A percentile compares a stretch with the other conserved stretches of the same genome.
phyloP scores from a whole-genome alignment of 2,797 vertebrate genomes.

The Lycodopsis pacificus region DNA sequence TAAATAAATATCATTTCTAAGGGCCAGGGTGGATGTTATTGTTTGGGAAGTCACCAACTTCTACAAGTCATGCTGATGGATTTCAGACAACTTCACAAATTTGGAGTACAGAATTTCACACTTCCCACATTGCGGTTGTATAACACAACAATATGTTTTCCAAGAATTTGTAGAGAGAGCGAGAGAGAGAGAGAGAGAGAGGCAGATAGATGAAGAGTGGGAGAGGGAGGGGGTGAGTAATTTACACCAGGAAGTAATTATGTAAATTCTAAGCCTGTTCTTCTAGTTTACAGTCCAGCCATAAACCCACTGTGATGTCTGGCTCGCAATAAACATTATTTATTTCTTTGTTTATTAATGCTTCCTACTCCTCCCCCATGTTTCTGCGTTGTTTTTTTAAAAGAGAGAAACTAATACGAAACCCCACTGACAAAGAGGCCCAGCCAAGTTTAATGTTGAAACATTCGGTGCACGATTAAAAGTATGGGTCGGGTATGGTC shows the following conservation, averaged over 20 bases:
- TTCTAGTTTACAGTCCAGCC: slow-evolving; percentile 82
- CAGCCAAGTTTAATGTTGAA: slow-evolving; percentile 49
- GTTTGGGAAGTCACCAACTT: background rate
- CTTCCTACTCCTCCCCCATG: slow-evolving; percentile 45
- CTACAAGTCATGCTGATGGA: background rate
- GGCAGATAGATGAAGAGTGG: slow-evolving; percentile 25
- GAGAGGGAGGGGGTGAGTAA: slow-evolving; percentile 63
- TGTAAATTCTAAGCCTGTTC: slow-evolving; percentile 82
- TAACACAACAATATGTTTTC: background rate
- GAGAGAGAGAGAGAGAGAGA: background rate
- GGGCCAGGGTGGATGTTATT: background rate
- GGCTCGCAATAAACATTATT: slow-evolving; percentile 80
- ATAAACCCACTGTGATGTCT: slow-evolving; percentile 84
- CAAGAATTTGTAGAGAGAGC: background rate
- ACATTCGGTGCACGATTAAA: slow-evolving; percentile 39
- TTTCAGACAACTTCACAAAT: background rate
- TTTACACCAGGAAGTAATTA: slow-evolving; percentile 89
- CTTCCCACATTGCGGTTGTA: background rate
- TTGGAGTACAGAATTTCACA: background rate
- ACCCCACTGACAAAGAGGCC: slow-evolving; percentile 30
- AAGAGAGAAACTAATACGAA: slow-evolving; percentile 43
- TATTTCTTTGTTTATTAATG: slow-evolving; percentile 82
- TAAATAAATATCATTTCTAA: background rate
- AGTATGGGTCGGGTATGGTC: slow-evolving; percentile 44
- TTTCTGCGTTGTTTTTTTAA: slow-evolving; percentile 47